phyloP scores from a whole-genome alignment of 2,113 vertebrate species.

The Uropsilus gracilis region DNA sequence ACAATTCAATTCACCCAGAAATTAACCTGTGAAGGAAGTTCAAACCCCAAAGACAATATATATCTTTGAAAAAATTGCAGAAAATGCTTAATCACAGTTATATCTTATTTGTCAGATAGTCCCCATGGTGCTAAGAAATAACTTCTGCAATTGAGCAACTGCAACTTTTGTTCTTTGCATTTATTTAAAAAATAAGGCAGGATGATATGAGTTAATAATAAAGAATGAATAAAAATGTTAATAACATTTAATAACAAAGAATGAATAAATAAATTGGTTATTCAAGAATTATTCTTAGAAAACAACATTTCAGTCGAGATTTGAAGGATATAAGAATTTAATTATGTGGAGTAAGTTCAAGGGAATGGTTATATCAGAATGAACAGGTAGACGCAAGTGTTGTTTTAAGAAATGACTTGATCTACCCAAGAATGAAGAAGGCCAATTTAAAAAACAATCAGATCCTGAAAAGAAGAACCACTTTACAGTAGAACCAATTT shows the following conservation, averaged over 20 bases:
- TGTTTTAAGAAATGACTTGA: background rate
- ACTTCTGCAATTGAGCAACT: background rate
- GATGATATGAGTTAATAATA: background rate
- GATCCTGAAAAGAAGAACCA: too few species aligned
- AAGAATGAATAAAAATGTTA: background rate
- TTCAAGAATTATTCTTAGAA: background rate
- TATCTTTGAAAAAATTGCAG: background rate
- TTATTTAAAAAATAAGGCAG: background rate
- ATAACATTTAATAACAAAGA: background rate
- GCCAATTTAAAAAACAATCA: rapidly evolving
- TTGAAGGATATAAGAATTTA: background rate
- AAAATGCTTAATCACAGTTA: background rate
- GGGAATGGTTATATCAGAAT: background rate
- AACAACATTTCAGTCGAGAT: background rate
- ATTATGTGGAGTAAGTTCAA: background rate
- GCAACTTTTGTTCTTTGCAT: background rate
- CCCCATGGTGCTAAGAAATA: background rate
- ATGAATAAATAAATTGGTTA: background rate
- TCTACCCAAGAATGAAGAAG: background rate
- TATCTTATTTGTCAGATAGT: background rate
- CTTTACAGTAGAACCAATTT: background rate
- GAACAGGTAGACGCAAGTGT: background rate
- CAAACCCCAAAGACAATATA: background rate
- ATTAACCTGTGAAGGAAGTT: background rate
- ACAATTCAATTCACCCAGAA: background rate